Base-by-base conservation (phyloP, 23 tunicate species). In the Diplosoma virens region DNA sequence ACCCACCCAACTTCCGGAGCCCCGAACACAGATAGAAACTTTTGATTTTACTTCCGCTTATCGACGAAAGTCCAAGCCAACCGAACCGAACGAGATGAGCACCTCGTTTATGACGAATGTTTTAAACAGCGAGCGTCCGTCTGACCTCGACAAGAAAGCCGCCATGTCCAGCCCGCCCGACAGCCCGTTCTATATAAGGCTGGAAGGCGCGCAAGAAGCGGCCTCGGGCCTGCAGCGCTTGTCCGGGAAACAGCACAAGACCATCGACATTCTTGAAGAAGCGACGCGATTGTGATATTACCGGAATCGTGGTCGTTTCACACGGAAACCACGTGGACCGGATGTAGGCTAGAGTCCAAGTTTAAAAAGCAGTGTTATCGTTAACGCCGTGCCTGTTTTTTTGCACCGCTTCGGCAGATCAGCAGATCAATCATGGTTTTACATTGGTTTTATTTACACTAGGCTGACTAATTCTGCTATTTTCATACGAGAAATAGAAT, bases 211-310 rank as follows among this genome's bases (percentile, higher is more conserved):
- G 9, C 35, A 61, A 3, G 69, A 61, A 29, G 69, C 30, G n/a
- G 69, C 69, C 6, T 3, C 6, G 9, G 69, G 69, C 28, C 18
- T 61, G 18, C 28, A 35, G 35, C 17, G 69, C 7, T 61, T 61
- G n/a, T 61, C 69, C 28, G 21, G 9, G 35, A 61, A 61, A 35
- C 69, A 61, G 9, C 69, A 61, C 69, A 61, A 61, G 35, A 61
- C 69, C 35, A 14, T 61, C 6, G 69, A 61, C 21, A 29, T 61
- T 26, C 69, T 35, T 5, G 69, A 61, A 61, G 69, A 61, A 29
- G 69, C 69, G 14, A 61, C 69, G 35, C 28, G 69, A 29, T n/a
- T 61, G 9, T 61, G n/a, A n/a, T n/a, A n/a, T n/a, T n/a, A n/a
- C n/a, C n/a, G n/a, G n/a, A n/a, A n/a, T n/a, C n/a, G n/a, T n/a